Conservation (phyloP, 2,888 invertebrate genomes). For the Morinoia aosen region DNA sequence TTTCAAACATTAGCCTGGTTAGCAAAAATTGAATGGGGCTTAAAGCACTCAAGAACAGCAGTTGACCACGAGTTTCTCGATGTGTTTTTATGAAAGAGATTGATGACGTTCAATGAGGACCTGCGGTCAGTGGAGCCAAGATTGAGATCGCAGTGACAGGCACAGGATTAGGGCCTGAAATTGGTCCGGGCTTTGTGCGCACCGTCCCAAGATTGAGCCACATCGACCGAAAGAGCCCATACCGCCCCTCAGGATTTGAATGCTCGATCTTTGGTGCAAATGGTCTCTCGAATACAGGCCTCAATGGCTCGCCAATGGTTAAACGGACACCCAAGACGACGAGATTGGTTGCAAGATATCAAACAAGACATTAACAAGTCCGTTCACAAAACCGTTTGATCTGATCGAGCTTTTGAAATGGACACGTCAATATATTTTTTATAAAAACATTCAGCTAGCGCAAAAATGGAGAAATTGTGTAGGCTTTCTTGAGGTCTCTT, state of each 20-base stretch:
- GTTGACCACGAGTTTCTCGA: conserved; percentile 31
- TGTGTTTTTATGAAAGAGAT: conserved; percentile 49
- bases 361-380: background rate
- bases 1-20: background rate
- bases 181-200: conserved; percentile 17
- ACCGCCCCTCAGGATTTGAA: conserved; percentile 43
- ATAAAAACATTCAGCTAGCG: background rate
- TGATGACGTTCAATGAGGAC: conserved; percentile 29
- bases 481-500: background rate
- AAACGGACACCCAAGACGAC: conserved; percentile 18
- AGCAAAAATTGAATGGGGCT: background rate
- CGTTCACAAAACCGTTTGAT: background rate
- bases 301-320: conserved; percentile 14
- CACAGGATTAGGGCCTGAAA: conserved; percentile 4
- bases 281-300: conserved; percentile 6
- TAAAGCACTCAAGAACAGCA: conserved; percentile 10
- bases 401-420: background rate
- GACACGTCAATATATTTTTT: background rate
- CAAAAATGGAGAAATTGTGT: background rate
- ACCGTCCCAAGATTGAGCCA: conserved; percentile 20
- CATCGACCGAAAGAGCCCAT: conserved; percentile 40
- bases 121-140: conserved; percentile 28
- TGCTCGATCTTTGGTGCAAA: conserved; percentile 32
- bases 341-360: background rate
- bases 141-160: conserved; percentile 50